Evolutionary conservation across 2,113 vertebrate species (phyloP).

Genomic region (Ptychochromis oligacanthus): DNA sequence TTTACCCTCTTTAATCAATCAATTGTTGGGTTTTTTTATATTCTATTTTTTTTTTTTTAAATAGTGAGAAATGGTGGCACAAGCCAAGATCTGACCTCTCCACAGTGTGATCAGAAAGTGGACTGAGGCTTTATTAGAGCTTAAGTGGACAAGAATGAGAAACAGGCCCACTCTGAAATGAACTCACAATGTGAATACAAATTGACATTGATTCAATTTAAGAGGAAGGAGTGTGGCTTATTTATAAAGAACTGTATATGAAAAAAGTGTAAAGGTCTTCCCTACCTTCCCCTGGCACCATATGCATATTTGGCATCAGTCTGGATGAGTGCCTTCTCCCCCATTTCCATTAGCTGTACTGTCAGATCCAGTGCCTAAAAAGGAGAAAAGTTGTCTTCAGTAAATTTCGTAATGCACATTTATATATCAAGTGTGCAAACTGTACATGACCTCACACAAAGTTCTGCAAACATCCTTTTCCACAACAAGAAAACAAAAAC

Average conservation of each 20-base stretch:
- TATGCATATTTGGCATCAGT: conserved; percentile 92
- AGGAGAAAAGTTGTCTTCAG: background rate
- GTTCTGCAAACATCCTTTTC: background rate
- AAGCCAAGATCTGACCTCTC: background rate
- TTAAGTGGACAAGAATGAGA: background rate
- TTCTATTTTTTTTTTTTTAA: too few relatives aligned
- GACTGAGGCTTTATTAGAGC: background rate
- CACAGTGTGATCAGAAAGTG: background rate
- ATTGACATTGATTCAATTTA: background rate
- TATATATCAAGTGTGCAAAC: background rate
- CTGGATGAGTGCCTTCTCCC: conserved; percentile 85
- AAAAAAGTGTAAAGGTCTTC: background rate
- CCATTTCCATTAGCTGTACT: conserved; percentile 89
- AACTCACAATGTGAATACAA: background rate
- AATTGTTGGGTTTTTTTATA: too few relatives aligned
- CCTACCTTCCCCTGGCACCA: conserved; percentile 88
- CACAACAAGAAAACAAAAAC: background rate
- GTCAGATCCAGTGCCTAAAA: conserved; percentile 91
- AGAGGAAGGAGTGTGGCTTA: background rate
- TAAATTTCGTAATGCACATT: background rate
- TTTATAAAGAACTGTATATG: background rate
- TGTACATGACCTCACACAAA: background rate
- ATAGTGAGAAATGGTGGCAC: background rate
- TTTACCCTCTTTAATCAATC: too few relatives aligned
- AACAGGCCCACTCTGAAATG: background rate